These are phyloP conservation scores for Menidia menidia DNA, from an alignment of 2,797 vertebrate genomes.

Conservation along the genomic window DNA sequence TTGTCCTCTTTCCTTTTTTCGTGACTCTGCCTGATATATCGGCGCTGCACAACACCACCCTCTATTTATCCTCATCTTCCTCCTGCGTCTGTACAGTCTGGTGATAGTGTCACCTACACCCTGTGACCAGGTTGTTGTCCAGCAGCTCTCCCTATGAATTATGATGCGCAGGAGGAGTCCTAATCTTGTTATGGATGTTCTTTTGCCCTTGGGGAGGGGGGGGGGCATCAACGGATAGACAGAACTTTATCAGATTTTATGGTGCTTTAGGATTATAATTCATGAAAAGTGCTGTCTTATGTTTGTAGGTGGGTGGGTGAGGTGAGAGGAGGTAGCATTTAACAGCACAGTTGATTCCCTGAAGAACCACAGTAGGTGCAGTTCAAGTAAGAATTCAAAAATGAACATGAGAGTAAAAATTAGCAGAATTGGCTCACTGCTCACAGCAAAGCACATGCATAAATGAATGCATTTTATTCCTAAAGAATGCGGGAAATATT, in stretches of 20 bases:
- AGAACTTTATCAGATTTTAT: conserved; percentile 82
- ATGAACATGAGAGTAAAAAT: no score
- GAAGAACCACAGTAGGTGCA: no score
- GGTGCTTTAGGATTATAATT: conserved; percentile 74
- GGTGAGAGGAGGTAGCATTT: conserved; percentile 26
- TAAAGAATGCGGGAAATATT: no score
- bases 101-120: conserved; percentile 74
- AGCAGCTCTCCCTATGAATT: conserved; percentile 74
- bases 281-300: conserved; percentile 63
- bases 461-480: no score
- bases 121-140: conserved; percentile 70
- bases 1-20: conserved; percentile 14
- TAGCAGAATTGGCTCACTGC: no score
- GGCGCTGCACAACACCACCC: neutral
- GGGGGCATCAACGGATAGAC: conserved; percentile 69
- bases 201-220: conserved; percentile 79
- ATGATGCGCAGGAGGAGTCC: conserved; percentile 77
- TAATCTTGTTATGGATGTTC: conserved; percentile 85
- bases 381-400: no score
- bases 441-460: no score
- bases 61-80: conserved; percentile 31
- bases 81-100: conserved; percentile 25
- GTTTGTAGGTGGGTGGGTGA: conserved; percentile 30
- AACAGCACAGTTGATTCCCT: conserved; percentile 24
- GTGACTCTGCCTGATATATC: conserved; percentile 18